Evolutionary conservation across 2,888 invertebrate genomes (phyloP), one percentile per base, ranked within the genome.

Genomic region (Lasioglossum pauxillum): DNA sequence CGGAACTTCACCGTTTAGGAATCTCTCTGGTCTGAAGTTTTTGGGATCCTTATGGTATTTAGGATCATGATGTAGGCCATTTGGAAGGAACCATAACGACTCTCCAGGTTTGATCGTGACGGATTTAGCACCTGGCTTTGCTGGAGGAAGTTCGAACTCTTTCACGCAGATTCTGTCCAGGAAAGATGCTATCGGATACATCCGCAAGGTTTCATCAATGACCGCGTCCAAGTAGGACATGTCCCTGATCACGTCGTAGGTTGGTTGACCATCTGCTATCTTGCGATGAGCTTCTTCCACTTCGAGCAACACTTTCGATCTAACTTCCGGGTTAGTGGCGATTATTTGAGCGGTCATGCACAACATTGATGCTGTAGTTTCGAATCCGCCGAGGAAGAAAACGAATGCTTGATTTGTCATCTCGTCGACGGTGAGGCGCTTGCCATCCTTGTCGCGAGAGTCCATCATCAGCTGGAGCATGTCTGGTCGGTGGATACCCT

Each of bases 381-480:
- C 94, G 72, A 93, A 94, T 1, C 94, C 95, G 31, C 83, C 93
- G 12, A 93, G 46, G 76, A 94, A 93, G 82, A 93, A 94, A 5
- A 92, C 8, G 73, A 94, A 92, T 0, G 96, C 96, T 92, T 96
- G 96, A 0, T 96, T 95, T 0, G 95, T 92, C 46, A 96, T 93
- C 14, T 96, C 96, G 0, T 93, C 92, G 27, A 91, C 83, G 8
- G 90, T 78, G 0, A 90, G n/a, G 8, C 53, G 27, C 0, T 81
- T 82, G 10, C 81, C 86, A 7, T 84, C 77, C 23, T 89, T 89
- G 1, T 87, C 92, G 7, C 92, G 89, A 0, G 94, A 93, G 79
- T 96, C 96, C 95, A 96, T 95, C 80, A 97, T 93, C 27, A 96
- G 89, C 80, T 97, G 96, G 23, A 97, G 95, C 96, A 97, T 96